Evolutionary conservation across 2,888 invertebrate species (phyloP), one percentile per base, ranked within the genome.

Genomic region (Cepaea hortensis): DNA sequence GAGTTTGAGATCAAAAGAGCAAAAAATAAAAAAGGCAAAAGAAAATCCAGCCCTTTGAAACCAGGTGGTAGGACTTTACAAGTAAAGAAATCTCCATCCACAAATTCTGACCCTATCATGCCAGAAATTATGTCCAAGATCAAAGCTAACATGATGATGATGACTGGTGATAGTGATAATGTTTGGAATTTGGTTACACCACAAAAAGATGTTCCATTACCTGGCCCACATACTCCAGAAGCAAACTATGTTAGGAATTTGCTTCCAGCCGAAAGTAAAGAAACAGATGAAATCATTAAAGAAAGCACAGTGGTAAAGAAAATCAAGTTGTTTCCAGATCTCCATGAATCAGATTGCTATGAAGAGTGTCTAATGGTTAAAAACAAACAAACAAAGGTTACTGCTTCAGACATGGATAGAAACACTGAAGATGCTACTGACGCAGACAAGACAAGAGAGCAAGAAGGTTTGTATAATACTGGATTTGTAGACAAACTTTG

Each of bases 141-240:
- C 35, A 61, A 23, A 20, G n/a, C 7, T 7, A 55, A 50, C 46
- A 6, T 62, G 35, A 18, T 15, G n/a, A 20, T n/a, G n/a, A n/a
- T n/a, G n/a, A n/a, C 20, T n/a, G 6, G n/a, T 62, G 79, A 62
- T 23, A 77, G 61, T 61, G 80, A 48, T 72, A 46, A 11, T 35
- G 61, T 85, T 73, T 35, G 35, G 48, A 76, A 73, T 61, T 65
- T 87, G 35, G 50, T 68, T 62, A 73, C 87, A 50, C 87, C 87
- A 80, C 55, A 48, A 23, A 87, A 84, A 46, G 75, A 84, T 7
- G 18, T 68, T 23, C 70, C 72, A 18, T 50, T 76, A 5, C 70
- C 20, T 9, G 48, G 50, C 50, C 50, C 80, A n/a, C 61, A 70
- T 23, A 20, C 61, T 76, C 15, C 23, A 62, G 77, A 79, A 23